These are phyloP conservation scores for Oncorhynchus masou DNA, from an alignment of 2,113 vertebrate species.

Conservation along the genomic window DNA sequence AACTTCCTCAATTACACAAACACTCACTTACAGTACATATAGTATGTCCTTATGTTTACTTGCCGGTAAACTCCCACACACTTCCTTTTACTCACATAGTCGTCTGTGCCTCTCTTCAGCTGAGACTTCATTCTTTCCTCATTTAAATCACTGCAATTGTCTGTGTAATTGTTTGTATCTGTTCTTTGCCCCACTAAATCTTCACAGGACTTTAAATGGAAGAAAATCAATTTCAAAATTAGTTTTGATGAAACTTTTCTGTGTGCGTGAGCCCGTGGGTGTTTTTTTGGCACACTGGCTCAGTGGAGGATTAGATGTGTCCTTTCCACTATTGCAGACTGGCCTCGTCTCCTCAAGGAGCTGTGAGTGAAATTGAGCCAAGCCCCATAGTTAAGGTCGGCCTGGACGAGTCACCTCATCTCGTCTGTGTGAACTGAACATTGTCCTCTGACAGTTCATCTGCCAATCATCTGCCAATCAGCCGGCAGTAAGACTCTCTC, in stretches of 20 bases:
- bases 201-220: background rate
- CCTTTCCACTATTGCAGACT: background rate
- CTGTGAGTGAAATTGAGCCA: background rate
- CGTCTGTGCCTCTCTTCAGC: too few relatives aligned
- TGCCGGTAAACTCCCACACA: too few relatives aligned
- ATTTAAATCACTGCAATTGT: background rate
- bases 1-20: too few relatives aligned
- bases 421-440: conserved; percentile 10
- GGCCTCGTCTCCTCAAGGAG: background rate
- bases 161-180: background rate
- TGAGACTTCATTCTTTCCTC: background rate
- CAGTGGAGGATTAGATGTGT: background rate
- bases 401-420: conserved; percentile 8
- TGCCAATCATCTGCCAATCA: conserved; percentile 1
- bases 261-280: background rate
- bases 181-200: background rate
- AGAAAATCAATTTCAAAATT: background rate
- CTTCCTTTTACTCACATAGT: too few relatives aligned
- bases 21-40: too few relatives aligned
- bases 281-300: background rate
- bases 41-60: too few relatives aligned
- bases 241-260: background rate
- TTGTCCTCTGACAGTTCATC: conserved; percentile 14
- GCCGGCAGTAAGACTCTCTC: background rate
- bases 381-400: conserved; percentile 3